A percentile compares a stretch with the other conserved stretches of the same genome.
These are phyloP conservation scores for Mionectes macconnelli DNA, from an alignment of 2,113 vertebrate species.

Conservation along the genomic window DNA sequence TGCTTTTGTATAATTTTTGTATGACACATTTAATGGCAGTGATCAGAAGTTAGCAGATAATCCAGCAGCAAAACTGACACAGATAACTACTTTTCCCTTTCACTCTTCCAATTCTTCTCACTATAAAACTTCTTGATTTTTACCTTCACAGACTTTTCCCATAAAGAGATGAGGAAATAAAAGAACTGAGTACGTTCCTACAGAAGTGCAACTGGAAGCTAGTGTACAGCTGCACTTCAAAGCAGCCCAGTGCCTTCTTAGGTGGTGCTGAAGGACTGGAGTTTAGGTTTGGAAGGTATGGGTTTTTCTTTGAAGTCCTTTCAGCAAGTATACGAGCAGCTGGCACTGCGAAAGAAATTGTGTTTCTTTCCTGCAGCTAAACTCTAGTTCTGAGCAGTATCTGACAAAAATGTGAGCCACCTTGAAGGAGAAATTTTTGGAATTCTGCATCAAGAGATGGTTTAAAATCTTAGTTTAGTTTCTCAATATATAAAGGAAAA, in stretches of 20 bases:
- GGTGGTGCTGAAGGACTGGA: not conserved
- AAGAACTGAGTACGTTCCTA: not conserved
- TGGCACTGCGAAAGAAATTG: not conserved
- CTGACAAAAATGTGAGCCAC: not conserved
- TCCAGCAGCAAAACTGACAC: not conserved
- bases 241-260: not conserved
- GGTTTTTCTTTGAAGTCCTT: not conserved
- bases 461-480: not conserved
- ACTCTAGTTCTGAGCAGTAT: not conserved
- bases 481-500: not conserved
- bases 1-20: not conserved
- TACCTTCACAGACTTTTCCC: not conserved
- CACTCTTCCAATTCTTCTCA: not conserved
- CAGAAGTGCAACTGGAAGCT: not conserved
- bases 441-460: not conserved
- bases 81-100: not conserved
- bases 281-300: not conserved
- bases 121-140: not conserved
- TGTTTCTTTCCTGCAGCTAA: not conserved
- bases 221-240: not conserved
- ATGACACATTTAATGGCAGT: not conserved
- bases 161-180: not conserved
- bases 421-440: not conserved
- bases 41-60: not conserved
- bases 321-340: not conserved